Base-by-base conservation (phyloP, 2,888 invertebrate species). In the Polymixis flavicincta region DNA sequence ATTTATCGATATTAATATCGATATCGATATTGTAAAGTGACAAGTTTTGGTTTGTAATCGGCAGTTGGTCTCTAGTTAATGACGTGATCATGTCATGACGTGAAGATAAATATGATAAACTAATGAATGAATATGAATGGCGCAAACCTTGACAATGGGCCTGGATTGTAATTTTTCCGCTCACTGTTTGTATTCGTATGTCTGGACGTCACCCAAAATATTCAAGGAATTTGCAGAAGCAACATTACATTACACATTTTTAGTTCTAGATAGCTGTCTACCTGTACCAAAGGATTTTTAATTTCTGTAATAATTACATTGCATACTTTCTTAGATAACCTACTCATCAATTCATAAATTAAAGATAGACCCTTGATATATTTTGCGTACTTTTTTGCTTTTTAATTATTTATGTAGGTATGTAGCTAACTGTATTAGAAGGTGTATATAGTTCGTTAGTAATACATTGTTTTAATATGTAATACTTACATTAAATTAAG, bases 1-100 rank as follows among this genome's bases (percentile, higher is more conserved):
- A 32, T 69, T 65, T 61, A 76, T 76, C 65, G 77, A 82, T 61
- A 32, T 37, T 32, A 25, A 28, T 76, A 60, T 82, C 68, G 77
- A 71, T 55, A 60, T 70, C 61, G 68, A 68, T 37, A 59, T 1
- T 28, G 50, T 22, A 22, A n/a, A n/a, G 0, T 19, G 11, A 11
- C 17, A n/a, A 6, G 13, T 52, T 61, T 14, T 8, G 5, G 7
- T 14, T 57, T n/a, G 11, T 2, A n/a, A 65, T 19, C 48, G 11
- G 8, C 7, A 11, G 7, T 54, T 32, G 0, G 7, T 32, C 9
- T 65, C 19, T 65, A 8, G 17, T 9, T 45, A 14, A 32, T 32
- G 54, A 42, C n/a, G 8, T 45, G n/a, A 70, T 37, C 37, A 5
- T 37, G 37, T 37, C 37, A 5, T 37, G 37, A 37, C 37, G 37